Evolutionary conservation across 2,888 invertebrate species (phyloP).

Genomic region (Odontocolon sp.): DNA sequence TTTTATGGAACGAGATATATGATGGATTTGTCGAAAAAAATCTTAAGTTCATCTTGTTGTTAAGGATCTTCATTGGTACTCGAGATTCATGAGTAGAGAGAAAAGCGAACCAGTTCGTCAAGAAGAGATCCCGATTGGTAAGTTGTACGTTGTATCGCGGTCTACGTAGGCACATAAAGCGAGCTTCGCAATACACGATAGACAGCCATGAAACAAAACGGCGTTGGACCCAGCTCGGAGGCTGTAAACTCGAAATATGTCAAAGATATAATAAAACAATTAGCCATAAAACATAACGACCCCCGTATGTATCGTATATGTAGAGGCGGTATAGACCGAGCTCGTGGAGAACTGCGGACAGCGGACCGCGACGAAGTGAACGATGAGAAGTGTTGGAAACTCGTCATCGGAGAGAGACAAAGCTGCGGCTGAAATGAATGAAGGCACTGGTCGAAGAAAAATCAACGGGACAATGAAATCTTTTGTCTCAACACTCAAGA

Average conservation of each 20-base stretch:
- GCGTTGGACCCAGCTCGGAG: conserved; percentile 69
- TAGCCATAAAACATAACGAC: conserved; percentile 81
- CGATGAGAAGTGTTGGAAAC: conserved; percentile 52
- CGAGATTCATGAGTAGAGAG: too few species aligned
- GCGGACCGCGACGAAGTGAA: conserved; percentile 53
- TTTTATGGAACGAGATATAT: not conserved
- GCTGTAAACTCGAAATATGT: conserved; percentile 81
- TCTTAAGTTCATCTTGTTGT: not conserved
- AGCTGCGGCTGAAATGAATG: conserved; percentile 42
- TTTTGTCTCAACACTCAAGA: conserved; percentile 44
- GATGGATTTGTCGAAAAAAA: conserved; percentile 4
- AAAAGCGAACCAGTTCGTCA: too few species aligned
- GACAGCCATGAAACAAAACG: conserved; percentile 78
- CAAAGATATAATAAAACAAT: conserved; percentile 81
- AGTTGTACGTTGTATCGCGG: not conserved
- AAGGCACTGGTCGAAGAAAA: conserved; percentile 58
- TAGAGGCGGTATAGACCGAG: conserved; percentile 13
- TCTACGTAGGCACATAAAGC: conserved; percentile 54
- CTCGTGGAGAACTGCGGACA: conserved; percentile 49
- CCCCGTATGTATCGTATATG: conserved; percentile 72
- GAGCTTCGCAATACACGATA: conserved; percentile 79
- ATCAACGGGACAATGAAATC: conserved; percentile 59
- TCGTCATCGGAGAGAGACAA: conserved; percentile 34
- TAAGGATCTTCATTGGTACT: not conserved
- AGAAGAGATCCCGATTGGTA: not conserved